Conservation (phyloP, 2,113 vertebrate species). For the Haplotaxodon microlepis region DNA sequence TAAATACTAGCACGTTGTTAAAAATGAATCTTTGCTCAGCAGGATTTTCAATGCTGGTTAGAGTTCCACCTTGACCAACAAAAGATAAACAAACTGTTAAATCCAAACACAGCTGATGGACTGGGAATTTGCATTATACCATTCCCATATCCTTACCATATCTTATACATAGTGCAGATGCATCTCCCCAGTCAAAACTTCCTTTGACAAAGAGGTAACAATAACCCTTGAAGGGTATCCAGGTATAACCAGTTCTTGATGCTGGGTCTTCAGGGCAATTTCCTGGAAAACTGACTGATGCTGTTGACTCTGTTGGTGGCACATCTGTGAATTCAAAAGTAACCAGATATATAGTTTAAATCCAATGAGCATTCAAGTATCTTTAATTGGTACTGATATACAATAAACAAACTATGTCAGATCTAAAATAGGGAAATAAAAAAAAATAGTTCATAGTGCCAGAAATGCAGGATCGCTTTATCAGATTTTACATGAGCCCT, state of each 20-base stretch:
- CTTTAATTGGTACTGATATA: neutral
- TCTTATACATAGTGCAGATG: slow-evolving; percentile 71
- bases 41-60: slow-evolving; percentile 76
- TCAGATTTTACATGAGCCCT: neutral
- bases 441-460: neutral
- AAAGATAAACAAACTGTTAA: slow-evolving; percentile 39
- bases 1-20: slow-evolving; percentile 44
- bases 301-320: slow-evolving; percentile 64
- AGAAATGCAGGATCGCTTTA: neutral
- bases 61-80: slow-evolving; percentile 30
- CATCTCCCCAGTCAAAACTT: slow-evolving; percentile 68
- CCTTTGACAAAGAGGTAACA: slow-evolving; percentile 78
- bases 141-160: slow-evolving; percentile 57
- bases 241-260: neutral
- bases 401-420: neutral
- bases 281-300: slow-evolving; percentile 63
- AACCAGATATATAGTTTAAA: neutral
- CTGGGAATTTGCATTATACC: neutral
- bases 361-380: neutral
- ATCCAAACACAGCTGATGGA: neutral
- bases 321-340: slow-evolving; percentile 64
- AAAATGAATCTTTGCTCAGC: slow-evolving; percentile 76
- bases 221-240: slow-evolving; percentile 78
- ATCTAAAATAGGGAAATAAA: neutral
- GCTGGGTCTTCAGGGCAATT: slow-evolving; percentile 67